Evolutionary conservation across 2,888 invertebrate genomes (phyloP).

Genomic region (Hypena proboscidalis): DNA sequence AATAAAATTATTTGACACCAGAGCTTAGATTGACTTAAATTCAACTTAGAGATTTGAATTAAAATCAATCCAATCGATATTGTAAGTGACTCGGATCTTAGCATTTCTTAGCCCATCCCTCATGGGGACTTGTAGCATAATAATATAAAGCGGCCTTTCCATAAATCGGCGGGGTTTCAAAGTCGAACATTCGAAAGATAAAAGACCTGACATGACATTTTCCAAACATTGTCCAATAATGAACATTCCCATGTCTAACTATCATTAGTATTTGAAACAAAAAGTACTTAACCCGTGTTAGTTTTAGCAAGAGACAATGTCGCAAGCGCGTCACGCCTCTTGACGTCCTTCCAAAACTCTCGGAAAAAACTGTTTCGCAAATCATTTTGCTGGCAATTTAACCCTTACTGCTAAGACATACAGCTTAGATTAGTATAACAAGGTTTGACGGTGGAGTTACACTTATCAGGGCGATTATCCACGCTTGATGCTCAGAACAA

Average conservation of each 20-base stretch:
- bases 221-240: too few species aligned
- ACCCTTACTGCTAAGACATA: conserved; percentile 41
- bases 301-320: conserved; percentile 45
- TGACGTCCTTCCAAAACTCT: conserved; percentile 65
- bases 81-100: too few species aligned
- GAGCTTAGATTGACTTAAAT: too few species aligned
- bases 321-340: conserved; percentile 65
- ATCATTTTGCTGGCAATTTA: conserved; percentile 37
- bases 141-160: too few species aligned
- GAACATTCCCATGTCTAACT: not conserved
- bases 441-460: conserved; percentile 46
- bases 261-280: not conserved
- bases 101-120: too few species aligned
- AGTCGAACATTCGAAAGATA: too few species aligned
- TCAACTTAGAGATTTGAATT: too few species aligned
- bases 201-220: too few species aligned
- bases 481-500: conserved; percentile 64
- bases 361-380: conserved; percentile 63
- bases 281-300: conserved; percentile 9
- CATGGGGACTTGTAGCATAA: too few species aligned
- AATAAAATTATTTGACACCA: too few species aligned
- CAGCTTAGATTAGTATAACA: conserved; percentile 40
- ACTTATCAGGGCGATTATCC: conserved; percentile 69
- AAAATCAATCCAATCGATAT: too few species aligned
- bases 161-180: too few species aligned